phyloP scores from a whole-genome alignment of 2,797 vertebrate genomes.

The Pipistrellus pipistrellus region DNA sequence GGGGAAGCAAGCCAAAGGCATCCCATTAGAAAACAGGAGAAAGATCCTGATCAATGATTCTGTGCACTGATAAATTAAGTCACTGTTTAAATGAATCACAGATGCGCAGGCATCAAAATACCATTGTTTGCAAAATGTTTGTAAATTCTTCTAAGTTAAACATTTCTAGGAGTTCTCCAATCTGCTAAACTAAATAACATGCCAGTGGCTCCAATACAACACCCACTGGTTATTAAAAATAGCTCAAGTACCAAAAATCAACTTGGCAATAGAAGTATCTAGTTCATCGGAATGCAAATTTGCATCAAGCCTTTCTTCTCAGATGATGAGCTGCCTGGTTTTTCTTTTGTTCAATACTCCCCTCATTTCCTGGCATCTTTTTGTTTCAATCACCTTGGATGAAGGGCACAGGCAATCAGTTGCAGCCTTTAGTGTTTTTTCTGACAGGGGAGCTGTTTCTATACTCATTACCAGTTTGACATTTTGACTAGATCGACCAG shows the following conservation, averaged over 20 bases:
- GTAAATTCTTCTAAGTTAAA: conserved; percentile 80
- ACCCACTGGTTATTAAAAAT: conserved; percentile 79
- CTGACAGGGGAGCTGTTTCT: conserved; percentile 62
- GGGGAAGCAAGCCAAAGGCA: conserved; percentile 69
- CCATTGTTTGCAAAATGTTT: conserved; percentile 87
- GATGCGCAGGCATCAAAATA: conserved; percentile 83
- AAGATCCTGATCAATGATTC: conserved; percentile 52
- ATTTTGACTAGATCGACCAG: conserved; percentile 78
- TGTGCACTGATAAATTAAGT: not conserved
- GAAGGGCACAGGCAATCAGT: conserved; percentile 64
- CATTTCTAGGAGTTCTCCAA: conserved; percentile 84
- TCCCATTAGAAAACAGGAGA: not conserved
- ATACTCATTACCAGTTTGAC: conserved; percentile 76
- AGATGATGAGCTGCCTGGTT: not conserved
- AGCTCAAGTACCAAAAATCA: conserved; percentile 72
- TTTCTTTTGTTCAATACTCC: conserved; percentile 21
- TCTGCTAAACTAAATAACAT: conserved; percentile 80
- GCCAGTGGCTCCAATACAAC: conserved; percentile 66
- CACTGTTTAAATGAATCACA: conserved; percentile 83
- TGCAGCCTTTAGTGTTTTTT: conserved; percentile 48
- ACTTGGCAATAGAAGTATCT: conserved; percentile 71
- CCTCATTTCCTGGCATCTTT: conserved; percentile 5
- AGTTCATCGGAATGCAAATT: conserved; percentile 58
- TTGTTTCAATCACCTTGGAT: conserved; percentile 60
- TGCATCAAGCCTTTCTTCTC: conserved; percentile 58